phyloP scores from a whole-genome alignment of 2,797 vertebrate genomes.

The Sibirionetta formosa region DNA sequence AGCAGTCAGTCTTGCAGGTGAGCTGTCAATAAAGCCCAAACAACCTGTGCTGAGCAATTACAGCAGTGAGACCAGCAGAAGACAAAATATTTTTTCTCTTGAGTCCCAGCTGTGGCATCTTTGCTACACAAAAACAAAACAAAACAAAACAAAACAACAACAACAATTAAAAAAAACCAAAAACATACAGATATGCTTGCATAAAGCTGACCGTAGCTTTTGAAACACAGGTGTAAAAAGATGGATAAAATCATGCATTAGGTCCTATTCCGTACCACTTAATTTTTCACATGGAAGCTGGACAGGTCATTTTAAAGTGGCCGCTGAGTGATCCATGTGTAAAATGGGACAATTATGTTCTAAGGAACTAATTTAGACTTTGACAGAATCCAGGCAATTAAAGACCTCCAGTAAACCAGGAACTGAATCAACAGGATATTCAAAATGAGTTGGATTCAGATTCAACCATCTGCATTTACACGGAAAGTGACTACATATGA shows the following conservation, averaged over 20 bases:
- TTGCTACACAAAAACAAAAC: not conserved
- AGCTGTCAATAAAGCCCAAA: not conserved
- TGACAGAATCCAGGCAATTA: not conserved
- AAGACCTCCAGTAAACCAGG: not conserved
- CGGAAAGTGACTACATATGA: not conserved
- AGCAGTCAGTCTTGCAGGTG: not conserved
- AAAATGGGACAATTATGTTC: not conserved
- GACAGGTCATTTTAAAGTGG: not conserved
- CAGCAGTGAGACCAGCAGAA: not conserved
- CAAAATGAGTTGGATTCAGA: not conserved
- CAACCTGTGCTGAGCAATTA: not conserved
- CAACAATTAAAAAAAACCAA: too few relatives aligned
- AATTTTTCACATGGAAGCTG: not conserved
- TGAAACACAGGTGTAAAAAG: not conserved
- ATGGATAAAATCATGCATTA: not conserved
- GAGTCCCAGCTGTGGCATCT: not conserved
- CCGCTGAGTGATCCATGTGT: not conserved
- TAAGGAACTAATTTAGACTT: not conserved
- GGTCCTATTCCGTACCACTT: not conserved
- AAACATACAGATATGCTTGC: accelerated
- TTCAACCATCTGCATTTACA: conserved; percentile 2
- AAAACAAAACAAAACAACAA: too few relatives aligned
- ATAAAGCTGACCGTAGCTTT: not conserved
- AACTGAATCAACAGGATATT: conserved; percentile 30
- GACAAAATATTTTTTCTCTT: not conserved